Percentiles rank a stretch among this genome's conserved stretches.
Evolutionary conservation across 2,888 invertebrate species (phyloP).

Genomic region (Trachelus tabidus): DNA sequence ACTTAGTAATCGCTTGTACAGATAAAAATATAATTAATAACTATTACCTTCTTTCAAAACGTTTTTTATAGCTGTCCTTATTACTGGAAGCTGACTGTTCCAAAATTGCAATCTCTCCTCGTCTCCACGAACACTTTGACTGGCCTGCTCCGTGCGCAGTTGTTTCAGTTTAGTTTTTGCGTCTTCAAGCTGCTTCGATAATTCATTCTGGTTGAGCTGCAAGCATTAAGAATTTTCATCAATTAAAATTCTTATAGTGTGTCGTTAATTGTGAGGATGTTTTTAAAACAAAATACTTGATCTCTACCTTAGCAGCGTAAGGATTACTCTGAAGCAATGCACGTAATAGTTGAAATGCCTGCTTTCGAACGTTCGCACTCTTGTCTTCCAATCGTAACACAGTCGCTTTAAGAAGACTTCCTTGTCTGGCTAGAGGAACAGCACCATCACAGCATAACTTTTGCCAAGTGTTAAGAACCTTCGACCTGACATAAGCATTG

Average conservation of each 20-base stretch:
- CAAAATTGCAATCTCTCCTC: constrained; percentile 51
- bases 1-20: not conserved
- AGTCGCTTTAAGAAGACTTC: constrained; percentile 74
- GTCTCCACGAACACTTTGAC: constrained; percentile 50
- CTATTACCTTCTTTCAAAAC: constrained; percentile 29
- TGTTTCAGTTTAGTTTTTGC: constrained; percentile 75
- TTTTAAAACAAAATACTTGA: constrained; percentile 43
- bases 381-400: constrained; percentile 84
- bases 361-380: constrained; percentile 85
- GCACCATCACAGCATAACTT: constrained; percentile 82
- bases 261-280: not conserved
- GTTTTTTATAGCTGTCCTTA: constrained; percentile 48
- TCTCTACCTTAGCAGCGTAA: constrained; percentile 79
- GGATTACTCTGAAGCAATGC: constrained; percentile 87
- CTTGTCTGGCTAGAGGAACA: constrained; percentile 80
- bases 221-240: constrained; percentile 13
- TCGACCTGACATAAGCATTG: constrained; percentile 87
- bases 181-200: constrained; percentile 71
- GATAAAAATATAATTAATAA: constrained; percentile 7
- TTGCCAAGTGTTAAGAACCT: constrained; percentile 86
- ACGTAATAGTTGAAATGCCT: constrained; percentile 82
- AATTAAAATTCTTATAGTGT: not conserved
- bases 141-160: constrained; percentile 41
- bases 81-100: constrained; percentile 48
- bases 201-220: constrained; percentile 68